A percentile compares a stretch with the other conserved stretches of the same genome.
Conservation (phyloP, 2,113 vertebrate genomes). For the Monarcha castaneiventris region DNA sequence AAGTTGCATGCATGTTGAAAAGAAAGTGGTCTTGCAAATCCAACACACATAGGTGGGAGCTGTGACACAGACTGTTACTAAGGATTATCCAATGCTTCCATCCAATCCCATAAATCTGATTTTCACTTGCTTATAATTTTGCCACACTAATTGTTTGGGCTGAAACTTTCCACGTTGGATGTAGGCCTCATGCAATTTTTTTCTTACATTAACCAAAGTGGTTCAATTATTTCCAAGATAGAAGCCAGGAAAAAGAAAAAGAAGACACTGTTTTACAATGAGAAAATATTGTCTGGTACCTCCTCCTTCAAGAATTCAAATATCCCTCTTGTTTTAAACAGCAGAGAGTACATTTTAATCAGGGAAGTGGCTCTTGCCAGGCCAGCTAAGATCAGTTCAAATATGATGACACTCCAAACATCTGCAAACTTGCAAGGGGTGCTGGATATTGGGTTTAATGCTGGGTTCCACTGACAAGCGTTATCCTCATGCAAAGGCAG, state of each 20-base stretch:
- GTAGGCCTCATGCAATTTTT: neutral
- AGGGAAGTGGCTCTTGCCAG: neutral
- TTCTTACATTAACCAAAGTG: neutral
- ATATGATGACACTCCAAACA: neutral
- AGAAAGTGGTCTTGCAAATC: neutral
- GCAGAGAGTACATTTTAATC: neutral
- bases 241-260: neutral
- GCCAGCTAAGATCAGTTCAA: neutral
- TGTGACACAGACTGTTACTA: neutral
- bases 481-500: accelerated
- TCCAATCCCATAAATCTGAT: neutral
- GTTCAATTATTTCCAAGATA: neutral
- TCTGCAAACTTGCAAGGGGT: neutral
- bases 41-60: neutral
- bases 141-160: neutral
- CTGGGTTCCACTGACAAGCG: neutral
- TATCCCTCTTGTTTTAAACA: neutral
- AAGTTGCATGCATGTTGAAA: neutral
- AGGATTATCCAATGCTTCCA: neutral
- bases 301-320: neutral
- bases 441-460: neutral
- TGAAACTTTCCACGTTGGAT: neutral
- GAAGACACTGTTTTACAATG: neutral
- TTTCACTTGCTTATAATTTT: neutral
- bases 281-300: neutral